Conservation (phyloP, 2,888 invertebrate genomes). For the Drosophila anceps region DNA sequence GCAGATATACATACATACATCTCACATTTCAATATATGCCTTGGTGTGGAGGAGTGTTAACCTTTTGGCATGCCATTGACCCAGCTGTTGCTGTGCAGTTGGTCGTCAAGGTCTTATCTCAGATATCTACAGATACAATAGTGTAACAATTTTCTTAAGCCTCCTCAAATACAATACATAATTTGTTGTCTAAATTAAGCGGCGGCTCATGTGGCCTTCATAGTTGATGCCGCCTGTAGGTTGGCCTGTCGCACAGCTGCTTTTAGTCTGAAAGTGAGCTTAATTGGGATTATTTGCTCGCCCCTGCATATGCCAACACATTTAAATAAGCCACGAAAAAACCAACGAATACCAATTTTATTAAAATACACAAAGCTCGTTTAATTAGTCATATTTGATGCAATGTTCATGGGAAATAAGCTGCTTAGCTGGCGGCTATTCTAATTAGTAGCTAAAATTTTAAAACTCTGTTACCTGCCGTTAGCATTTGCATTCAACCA, state of each 20-base stretch:
- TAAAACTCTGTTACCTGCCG: background rate
- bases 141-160: slow-evolving; percentile 26
- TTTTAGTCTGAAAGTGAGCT: slow-evolving; percentile 49
- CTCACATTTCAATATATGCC: slow-evolving; percentile 33
- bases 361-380: slow-evolving; percentile 1
- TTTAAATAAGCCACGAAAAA: slow-evolving; percentile 38
- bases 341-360: slow-evolving; percentile 10
- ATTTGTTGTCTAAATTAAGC: slow-evolving; percentile 1
- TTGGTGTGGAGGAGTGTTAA: slow-evolving; percentile 20
- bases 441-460: slow-evolving; percentile 12
- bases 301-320: slow-evolving; percentile 59
- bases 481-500: no score
- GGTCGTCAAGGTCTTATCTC: slow-evolving; percentile 46
- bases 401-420: slow-evolving; percentile 31
- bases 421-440: slow-evolving; percentile 38
- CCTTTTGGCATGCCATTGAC: slow-evolving; percentile 31
- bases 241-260: slow-evolving; percentile 54
- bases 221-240: background rate
- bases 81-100: slow-evolving; percentile 17
- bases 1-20: slow-evolving; percentile 18
- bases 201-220: background rate
- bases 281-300: slow-evolving; percentile 66
- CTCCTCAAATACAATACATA: slow-evolving; percentile 11
- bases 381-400: slow-evolving; percentile 10
- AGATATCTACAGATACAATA: background rate